Base-by-base conservation (phyloP, 2,888 invertebrate species). In the Strigamia crassipes region DNA sequence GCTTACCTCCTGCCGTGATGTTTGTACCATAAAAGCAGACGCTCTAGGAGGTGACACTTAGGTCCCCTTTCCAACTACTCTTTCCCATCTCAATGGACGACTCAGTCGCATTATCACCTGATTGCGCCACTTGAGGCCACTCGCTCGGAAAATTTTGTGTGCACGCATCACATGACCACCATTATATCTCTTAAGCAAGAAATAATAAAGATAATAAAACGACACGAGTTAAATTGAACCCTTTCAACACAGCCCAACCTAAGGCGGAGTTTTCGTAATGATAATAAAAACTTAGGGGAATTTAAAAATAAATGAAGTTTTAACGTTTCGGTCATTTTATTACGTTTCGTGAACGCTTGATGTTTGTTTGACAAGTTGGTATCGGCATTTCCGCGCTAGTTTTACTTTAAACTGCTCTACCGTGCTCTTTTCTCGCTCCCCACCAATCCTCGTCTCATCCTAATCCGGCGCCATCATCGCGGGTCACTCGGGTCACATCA, bases 111-210 rank as follows among this genome's bases (percentile, higher is more conserved):
- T 73, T 73, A 73, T 73, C 73, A 73, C 73, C 73, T 73, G 73
- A 73, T 73, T 73, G 73, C 73, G 73, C 73, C 73, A 73, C 31
- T 73, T 73, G 73, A 73, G 73, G 73, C 73, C 73, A 73, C 73
- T 73, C 73, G 73, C 73, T 73, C 31, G 73, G 73, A 73, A 73
- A 73, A 73, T 73, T 73, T 73, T 73, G 27, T 73, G 27, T 73
- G 73, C 73, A 73, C 73, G 73, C 73, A 31, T 73, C 73, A 73
- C 73, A 27, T 73, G 73, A 73, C 31, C 73, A 73, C 31, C 10
- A 73, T 73, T 27, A 73, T 73, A 73, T 73, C 73, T 27, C 31
- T 73, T 27, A 73, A 31, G 31, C 73, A 31, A 31, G 73, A 56
- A 56, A 56, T 56, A 56, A 56, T 73, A 73, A 31, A 73, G 73